Base-by-base conservation (phyloP, 2,113 vertebrate species). In the Chamaetylas fuelleborni region DNA sequence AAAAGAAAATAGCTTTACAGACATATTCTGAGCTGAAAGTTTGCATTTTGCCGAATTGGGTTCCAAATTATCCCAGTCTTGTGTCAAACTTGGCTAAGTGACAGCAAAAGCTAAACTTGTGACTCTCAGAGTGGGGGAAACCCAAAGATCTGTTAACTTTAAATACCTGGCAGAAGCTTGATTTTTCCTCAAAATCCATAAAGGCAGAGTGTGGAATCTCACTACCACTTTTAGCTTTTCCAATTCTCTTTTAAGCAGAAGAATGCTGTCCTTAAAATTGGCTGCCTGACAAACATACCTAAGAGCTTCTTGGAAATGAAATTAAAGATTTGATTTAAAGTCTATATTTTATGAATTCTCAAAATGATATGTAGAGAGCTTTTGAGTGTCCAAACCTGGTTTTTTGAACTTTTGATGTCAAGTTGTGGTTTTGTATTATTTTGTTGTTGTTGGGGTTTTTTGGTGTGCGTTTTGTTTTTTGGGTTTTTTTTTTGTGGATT, bases 301-400 rank as follows among this genome's bases (percentile, higher is more conserved):
- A 74, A 81, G 36, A 94, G 64, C 64, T 86, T 74, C 38, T 71
- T 88, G 72, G 83, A 94, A 95, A 83, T 25, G 2, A 88, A 94
- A 66, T 72, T 1, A n/a, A 42, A 40, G 5, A 64, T 54, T 62
- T 81, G n/a, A 36, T 78, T 47, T 17, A 36, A 89, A 94, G 60
- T 81, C 11, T 90, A 16, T 65, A 54, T 74, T 92, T 71, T 70
- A 90, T n/a, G 90, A 4, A n/a, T 66, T 93, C 91, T 87, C 18
- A 54, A 86, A 86, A 66, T 70, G 0, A 25, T 86, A 33, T 54
- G 31, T 86, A 66, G 47, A 81, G 28, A 12, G 7, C 17, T 94
- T 94, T 90, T 48, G 53, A 71, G 36, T 70, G 40, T 29, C 19
- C 60, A 81, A 81, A 67, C 19, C 20, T 60, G 31, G 14, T 1